A percentile compares a stretch with the other conserved stretches of the same genome.
Evolutionary conservation across 2,888 invertebrate genomes (phyloP).

Genomic region (Polyommatus iphigenia): DNA sequence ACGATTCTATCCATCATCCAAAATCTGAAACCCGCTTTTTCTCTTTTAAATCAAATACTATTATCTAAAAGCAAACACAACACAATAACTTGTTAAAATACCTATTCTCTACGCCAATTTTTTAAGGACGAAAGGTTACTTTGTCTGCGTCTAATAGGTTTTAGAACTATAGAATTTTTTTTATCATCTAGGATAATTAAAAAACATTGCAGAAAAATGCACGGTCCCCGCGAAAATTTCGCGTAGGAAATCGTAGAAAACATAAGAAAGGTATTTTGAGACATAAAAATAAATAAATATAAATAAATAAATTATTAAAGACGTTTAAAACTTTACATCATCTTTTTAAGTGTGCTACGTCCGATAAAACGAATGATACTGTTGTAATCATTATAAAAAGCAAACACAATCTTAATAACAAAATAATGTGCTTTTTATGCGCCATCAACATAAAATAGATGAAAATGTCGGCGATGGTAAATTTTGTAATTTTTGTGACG

Average conservation of each 20-base stretch:
- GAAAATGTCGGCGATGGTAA: background rate
- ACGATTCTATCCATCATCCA: background rate
- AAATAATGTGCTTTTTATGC: conserved; percentile 10
- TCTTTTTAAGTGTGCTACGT: background rate
- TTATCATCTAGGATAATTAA: too few relatives aligned
- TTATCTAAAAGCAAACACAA: background rate
- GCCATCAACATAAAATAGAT: conserved; percentile 26
- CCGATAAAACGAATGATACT: background rate
- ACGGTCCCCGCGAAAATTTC: too few relatives aligned
- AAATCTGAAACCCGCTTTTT: background rate
- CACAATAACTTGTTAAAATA: background rate
- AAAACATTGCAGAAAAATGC: too few relatives aligned
- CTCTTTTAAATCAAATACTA: background rate
- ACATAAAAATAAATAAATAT: background rate
- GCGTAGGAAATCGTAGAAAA: too few relatives aligned
- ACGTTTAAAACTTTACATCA: background rate
- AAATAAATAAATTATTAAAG: background rate
- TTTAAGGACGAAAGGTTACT: too few relatives aligned
- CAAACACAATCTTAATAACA: conserved; percentile 15
- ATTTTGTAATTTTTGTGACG: background rate
- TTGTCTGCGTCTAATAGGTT: too few relatives aligned
- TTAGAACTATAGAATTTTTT: too few relatives aligned
- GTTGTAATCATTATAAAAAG: conserved; percentile 18
- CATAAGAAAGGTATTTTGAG: too few relatives aligned
- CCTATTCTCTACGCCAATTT: too few relatives aligned